A percentile compares a stretch with the other conserved stretches of the same genome.
Conservation (phyloP, 2,797 vertebrate genomes). For the Clarias fuscus region DNA sequence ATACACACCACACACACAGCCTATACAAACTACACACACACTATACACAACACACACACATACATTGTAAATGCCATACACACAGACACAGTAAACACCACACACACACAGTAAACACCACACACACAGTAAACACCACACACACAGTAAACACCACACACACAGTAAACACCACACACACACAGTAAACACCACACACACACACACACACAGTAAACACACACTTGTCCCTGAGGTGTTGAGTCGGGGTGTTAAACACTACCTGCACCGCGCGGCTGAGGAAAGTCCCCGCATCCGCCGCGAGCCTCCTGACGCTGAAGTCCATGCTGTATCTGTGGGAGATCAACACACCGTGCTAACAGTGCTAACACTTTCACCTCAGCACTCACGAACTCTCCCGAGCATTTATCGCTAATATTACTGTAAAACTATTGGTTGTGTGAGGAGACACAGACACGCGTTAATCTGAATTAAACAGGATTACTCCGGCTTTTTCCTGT, state of each 20-base stretch:
- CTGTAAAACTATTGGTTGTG: background rate
- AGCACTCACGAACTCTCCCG: background rate
- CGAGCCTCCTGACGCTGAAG: slow-evolving; percentile 85
- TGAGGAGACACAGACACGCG: background rate
- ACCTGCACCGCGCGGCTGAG: slow-evolving; percentile 91
- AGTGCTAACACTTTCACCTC: background rate
- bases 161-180: no score
- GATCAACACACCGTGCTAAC: background rate
- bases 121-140: background rate
- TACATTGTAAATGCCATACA: no score
- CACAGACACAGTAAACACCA: background rate
- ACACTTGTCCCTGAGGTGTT: no score
- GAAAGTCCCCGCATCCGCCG: slow-evolving; percentile 88
- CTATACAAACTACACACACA: no score
- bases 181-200: background rate
- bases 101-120: rapidly evolving
- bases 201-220: background rate
- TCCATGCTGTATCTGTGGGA: slow-evolving; percentile 77
- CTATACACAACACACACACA: no score
- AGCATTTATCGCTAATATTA: background rate
- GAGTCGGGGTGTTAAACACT: slow-evolving; percentile 33
- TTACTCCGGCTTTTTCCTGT: background rate
- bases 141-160: background rate
- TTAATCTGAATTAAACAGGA: background rate
- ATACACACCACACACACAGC: no score